Base-by-base conservation (phyloP, 2,888 invertebrate species). In the Drosophila monieri region DNA sequence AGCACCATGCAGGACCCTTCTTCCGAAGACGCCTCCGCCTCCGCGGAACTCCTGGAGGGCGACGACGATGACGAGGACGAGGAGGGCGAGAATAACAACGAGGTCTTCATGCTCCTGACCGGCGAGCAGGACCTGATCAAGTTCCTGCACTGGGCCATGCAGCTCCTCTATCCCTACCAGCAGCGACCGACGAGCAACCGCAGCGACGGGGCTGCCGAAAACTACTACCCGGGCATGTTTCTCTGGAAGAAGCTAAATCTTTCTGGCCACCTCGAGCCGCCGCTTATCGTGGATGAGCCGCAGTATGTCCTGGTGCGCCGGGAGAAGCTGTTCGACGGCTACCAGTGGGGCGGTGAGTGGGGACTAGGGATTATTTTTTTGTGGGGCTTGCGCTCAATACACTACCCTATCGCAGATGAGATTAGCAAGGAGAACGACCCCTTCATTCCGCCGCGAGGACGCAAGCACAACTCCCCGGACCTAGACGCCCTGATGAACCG, bases 361-460 rank as follows among this genome's bases (percentile, higher is more conserved):
- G 9, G n/a, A 1, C 25, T 27, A 15, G 15, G 32, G 8, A 4
- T 18, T 21, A 0, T 5, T 12, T n/a, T 6, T 9, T 10, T 14
- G 3, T 4, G 6, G 18, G 21, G 10, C 8, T 12, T 10, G 8
- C 18, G 5, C 2, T 9, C 2, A 27, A 27, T 8, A 9, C 27
- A 0, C 9, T 27, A 44, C 25, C 27, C n/a, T 5, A 3, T 27
- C 8, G 8, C 41, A 83, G 83, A 74, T 51, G 67, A 80, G 5
- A 23, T 64, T 0, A 78, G 66, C 39, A 59, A 62, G 55, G 76
- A 73, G 56, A 80, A 78, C 67, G 86, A 88, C 74, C 90, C 90
- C 8, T 91, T 91, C 58, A 91, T 91, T 79, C 91, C 91, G 54
- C 90, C 90, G 41, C 87, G 91, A 15, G 91, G 91, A 25, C 89